Conservation (phyloP, 2,113 vertebrate species). For the Cettia cetti region DNA sequence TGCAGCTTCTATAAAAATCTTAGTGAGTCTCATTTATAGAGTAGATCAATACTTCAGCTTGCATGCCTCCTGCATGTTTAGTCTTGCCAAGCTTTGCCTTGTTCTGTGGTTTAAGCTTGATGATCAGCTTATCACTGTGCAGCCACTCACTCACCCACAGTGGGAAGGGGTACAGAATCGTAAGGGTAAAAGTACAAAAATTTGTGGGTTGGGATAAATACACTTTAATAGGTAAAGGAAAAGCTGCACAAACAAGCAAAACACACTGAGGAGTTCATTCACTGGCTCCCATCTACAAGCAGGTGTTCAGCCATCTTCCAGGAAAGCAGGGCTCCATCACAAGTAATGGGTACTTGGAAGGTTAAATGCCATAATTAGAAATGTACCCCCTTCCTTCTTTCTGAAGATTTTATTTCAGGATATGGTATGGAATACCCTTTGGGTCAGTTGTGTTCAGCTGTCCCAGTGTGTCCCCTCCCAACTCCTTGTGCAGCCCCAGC, state of each 20-base stretch:
- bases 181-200: background rate
- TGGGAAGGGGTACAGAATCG: rapidly evolving
- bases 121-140: background rate
- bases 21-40: background rate
- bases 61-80: background rate
- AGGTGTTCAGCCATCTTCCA: background rate
- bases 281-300: background rate
- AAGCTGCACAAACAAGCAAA: background rate
- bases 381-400: background rate
- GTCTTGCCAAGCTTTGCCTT: background rate
- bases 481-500: background rate
- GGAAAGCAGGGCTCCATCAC: background rate
- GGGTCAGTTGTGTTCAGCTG: background rate
- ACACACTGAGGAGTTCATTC: background rate
- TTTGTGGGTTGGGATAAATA: background rate
- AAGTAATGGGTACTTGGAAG: rapidly evolving
- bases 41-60: background rate
- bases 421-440: background rate
- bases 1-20: background rate
- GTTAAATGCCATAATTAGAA: background rate
- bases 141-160: background rate
- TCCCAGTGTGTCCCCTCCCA: background rate
- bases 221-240: background rate
- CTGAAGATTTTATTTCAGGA: background rate
- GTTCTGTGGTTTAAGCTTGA: background rate